These are phyloP conservation scores for silkworm (Bombyx mori) DNA, from an alignment of 1,140 invertebrate species.

Conservation along the genomic window DNA sequence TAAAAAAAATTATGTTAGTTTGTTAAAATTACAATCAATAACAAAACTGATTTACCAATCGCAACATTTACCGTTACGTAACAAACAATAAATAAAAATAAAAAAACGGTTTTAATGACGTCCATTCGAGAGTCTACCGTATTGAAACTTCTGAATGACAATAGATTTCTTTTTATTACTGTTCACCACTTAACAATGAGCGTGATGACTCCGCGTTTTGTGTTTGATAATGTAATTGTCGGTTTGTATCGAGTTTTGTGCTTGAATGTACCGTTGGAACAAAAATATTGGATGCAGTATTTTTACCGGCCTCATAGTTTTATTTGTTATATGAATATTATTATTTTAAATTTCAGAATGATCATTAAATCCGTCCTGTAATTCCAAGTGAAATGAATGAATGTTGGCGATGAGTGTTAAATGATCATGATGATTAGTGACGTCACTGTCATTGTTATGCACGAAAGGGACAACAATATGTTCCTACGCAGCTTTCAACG, in stretches of 20 bases:
- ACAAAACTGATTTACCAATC: neutral
- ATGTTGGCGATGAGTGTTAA: too few species aligned
- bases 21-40: too few species aligned
- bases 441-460: too few species aligned
- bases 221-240: conserved; percentile 53
- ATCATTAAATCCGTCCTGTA: too few species aligned
- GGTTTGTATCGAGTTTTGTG: conserved; percentile 39
- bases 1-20: too few species aligned
- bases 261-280: conserved; percentile 35
- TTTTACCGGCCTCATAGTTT: neutral
- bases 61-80: neutral
- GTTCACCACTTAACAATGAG: conserved; percentile 25
- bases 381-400: too few species aligned
- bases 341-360: too few species aligned
- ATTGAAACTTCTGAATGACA: conserved; percentile 21
- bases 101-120: conserved; percentile 18
- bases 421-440: too few species aligned
- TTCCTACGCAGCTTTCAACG: too few species aligned
- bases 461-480: too few species aligned
- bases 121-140: conserved; percentile 17
- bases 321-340: too few species aligned
- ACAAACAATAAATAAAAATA: neutral
- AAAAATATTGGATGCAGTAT: conserved; percentile 6
- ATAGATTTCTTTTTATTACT: conserved; percentile 20
- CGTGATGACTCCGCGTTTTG: conserved; percentile 39